A percentile compares a stretch with the other conserved stretches of the same genome.
phyloP scores from a whole-genome alignment of 2,797 vertebrate genomes.

The Chanos chanos region DNA sequence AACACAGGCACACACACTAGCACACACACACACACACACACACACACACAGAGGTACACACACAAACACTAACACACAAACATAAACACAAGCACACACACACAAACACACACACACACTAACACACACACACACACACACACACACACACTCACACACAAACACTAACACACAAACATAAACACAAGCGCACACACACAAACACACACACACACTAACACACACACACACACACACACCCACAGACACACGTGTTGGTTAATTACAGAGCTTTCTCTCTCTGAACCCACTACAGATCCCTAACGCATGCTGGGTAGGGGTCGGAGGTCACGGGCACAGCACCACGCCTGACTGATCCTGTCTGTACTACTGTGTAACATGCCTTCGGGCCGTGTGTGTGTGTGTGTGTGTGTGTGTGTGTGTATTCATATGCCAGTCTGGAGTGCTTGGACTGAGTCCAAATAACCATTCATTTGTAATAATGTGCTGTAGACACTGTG shows the following conservation, averaged over 20 bases:
- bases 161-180: neutral
- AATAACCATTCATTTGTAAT: neutral
- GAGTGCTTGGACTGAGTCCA: neutral
- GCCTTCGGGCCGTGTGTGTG: neutral
- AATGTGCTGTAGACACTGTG: neutral
- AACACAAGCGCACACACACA: neutral
- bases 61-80: neutral
- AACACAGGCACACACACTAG: neutral
- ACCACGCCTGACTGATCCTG: neutral
- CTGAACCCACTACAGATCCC: no score
- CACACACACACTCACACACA: neutral
- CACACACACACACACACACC: neutral
- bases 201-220: neutral
- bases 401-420: neutral
- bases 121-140: neutral
- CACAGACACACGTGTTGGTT: neutral
- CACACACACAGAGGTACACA: neutral
- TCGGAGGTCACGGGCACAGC: no score
- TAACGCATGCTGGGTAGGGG: no score
- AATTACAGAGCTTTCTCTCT: no score
- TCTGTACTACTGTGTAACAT: neutral
- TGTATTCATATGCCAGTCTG: neutral
- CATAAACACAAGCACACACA: neutral
- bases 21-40: neutral
- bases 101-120: neutral